phyloP scores from a whole-genome alignment of 1,140 invertebrate genomes.

The Drosophila sucinea region DNA sequence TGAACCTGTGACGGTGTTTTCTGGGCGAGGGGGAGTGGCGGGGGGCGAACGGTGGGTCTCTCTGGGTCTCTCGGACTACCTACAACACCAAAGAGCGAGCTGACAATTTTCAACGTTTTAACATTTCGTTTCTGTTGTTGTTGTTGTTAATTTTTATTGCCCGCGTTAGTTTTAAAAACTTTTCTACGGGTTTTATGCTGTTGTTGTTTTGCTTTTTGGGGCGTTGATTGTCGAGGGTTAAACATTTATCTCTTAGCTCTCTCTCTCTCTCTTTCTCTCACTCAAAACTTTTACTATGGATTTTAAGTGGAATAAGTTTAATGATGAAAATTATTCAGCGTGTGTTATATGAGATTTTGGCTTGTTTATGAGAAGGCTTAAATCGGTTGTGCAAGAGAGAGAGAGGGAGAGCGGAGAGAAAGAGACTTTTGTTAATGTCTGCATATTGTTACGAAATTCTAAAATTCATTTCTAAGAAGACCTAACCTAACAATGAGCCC shows the following conservation, averaged over 20 bases:
- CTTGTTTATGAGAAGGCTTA: slow-evolving; percentile 52
- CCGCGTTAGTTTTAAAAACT: slow-evolving; percentile 68
- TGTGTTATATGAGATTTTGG: slow-evolving; percentile 53
- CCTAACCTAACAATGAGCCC: background rate
- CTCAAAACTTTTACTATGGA: slow-evolving; percentile 46
- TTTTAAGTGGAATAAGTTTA: slow-evolving; percentile 70
- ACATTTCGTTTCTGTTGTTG: slow-evolving; percentile 52
- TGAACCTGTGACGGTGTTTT: slow-evolving; percentile 46
- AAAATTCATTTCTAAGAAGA: slow-evolving; percentile 13
- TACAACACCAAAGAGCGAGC: slow-evolving; percentile 19
- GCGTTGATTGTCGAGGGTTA: slow-evolving; percentile 62
- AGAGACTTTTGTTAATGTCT: slow-evolving; percentile 46
- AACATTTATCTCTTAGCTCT: slow-evolving; percentile 59
- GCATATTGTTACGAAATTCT: background rate
- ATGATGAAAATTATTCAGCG: slow-evolving; percentile 72
- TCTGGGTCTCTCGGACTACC: slow-evolving; percentile 13
- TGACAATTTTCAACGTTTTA: slow-evolving; percentile 66
- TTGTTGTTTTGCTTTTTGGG: slow-evolving; percentile 5
- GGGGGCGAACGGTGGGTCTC: too few species aligned
- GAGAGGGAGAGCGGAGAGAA: background rate
- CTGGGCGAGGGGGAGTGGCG: background rate
- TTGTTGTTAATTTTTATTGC: slow-evolving; percentile 69
- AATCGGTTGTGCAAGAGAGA: background rate
- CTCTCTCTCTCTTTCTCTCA: background rate
- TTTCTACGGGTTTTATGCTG: slow-evolving; percentile 35